Percentiles rank a stretch among this genome's conserved stretches.
These are phyloP conservation scores for Malacoraja senta DNA, from an alignment of 2,797 vertebrate genomes.

Conservation along the genomic window DNA sequence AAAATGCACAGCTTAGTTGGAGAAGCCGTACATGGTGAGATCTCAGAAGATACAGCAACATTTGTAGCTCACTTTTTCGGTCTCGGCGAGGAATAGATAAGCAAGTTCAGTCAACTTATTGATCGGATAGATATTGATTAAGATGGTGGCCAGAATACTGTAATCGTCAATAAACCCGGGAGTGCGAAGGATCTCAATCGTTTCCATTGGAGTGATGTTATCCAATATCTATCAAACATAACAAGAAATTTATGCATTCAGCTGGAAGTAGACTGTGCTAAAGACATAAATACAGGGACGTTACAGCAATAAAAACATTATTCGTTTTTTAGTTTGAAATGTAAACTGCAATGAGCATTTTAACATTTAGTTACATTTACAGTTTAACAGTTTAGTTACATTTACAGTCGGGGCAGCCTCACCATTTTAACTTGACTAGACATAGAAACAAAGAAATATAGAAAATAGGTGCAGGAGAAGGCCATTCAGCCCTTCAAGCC, in stretches of 20 bases:
- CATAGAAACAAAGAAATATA: no score
- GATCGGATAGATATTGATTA: not conserved
- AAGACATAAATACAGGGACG: not conserved
- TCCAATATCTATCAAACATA: not conserved
- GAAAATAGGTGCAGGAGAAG: no score
- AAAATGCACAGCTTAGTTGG: not conserved
- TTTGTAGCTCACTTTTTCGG: not conserved
- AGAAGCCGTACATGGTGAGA: not conserved
- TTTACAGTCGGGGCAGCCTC: not conserved
- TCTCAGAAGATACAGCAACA: not conserved
- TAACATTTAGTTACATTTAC: not conserved
- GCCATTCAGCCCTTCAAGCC: no score
- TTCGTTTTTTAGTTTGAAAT: not conserved
- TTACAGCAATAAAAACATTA: not conserved
- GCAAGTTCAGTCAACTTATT: not conserved
- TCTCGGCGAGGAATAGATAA: not conserved
- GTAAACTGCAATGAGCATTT: not conserved
- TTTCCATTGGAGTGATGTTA: no score
- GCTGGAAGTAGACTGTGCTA: not conserved
- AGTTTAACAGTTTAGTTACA: not conserved
- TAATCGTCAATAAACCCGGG: slow-evolving; percentile 8
- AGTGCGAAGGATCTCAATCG: not conserved
- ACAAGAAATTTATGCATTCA: not conserved
- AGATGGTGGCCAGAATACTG: not conserved
- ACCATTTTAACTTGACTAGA: not conserved